Conservation (phyloP, 2,888 invertebrate genomes). For the Gonocerus acuteangulatus region DNA sequence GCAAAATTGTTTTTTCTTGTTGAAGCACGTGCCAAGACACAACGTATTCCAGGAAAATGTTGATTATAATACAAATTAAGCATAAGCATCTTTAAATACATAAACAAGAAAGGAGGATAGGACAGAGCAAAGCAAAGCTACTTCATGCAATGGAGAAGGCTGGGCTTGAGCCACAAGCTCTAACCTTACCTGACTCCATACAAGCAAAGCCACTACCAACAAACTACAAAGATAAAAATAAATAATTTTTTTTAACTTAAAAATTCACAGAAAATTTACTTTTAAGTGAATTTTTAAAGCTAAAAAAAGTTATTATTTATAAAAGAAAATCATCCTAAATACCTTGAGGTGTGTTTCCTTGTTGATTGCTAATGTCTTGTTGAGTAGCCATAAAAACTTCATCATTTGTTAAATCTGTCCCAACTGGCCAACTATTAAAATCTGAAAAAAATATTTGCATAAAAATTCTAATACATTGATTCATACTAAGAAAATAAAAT, state of each 20-base stretch:
- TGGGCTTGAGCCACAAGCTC: not conserved
- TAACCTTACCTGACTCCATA: conserved; percentile 18
- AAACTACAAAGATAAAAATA: not conserved
- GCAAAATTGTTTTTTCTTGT: no score
- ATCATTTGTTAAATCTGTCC: conserved; percentile 26
- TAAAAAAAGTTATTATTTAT: not conserved
- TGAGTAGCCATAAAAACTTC: conserved; percentile 33
- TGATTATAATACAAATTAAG: no score
- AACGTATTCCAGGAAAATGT: no score
- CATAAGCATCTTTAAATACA: no score
- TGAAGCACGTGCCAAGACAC: no score
- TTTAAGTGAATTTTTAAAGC: not conserved
- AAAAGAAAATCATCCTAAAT: not conserved
- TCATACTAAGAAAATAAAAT: no score
- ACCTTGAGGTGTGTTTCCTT: conserved; percentile 29
- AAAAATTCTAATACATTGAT: not conserved
- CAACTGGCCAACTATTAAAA: conserved; percentile 31
- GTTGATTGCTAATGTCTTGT: conserved; percentile 31
- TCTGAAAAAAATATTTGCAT: no score
- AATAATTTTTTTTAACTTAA: not conserved
- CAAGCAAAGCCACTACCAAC: not conserved
- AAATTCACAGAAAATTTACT: not conserved
- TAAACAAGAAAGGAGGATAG: not conserved
- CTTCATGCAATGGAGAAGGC: conserved; percentile 22
- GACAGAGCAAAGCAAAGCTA: conserved; percentile 4